A percentile compares a stretch with the other conserved stretches of the same genome.
These are phyloP conservation scores for Mesoclemmys tuberculata DNA, from an alignment of 2,113 vertebrate genomes.

Conservation along the genomic window DNA sequence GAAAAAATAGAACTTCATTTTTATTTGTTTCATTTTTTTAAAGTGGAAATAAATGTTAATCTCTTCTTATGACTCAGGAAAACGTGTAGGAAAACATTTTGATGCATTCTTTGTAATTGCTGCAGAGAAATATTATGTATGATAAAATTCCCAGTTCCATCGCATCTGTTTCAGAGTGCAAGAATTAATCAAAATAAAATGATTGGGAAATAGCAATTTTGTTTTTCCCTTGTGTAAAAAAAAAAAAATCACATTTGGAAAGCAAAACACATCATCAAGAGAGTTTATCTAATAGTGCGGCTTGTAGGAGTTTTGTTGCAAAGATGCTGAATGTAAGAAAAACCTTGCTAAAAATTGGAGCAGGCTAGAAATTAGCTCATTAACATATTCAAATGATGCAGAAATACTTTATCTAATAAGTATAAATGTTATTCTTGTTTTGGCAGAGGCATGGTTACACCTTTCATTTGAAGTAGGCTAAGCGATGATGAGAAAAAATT, in stretches of 20 bases:
- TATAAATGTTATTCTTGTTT: not conserved
- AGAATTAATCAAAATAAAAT: not conserved
- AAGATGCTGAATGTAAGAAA: not conserved
- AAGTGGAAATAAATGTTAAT: not conserved
- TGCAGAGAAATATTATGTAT: not conserved
- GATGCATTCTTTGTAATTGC: not conserved
- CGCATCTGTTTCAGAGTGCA: not conserved
- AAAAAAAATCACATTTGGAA: not conserved
- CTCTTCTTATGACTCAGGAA: not conserved
- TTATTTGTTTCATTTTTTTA: not conserved
- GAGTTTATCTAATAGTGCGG: not conserved
- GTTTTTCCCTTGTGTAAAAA: not conserved
- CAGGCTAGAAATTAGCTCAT: not conserved
- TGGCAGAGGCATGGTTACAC: not conserved
- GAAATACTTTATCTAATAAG: not conserved
- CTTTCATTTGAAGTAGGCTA: not conserved
- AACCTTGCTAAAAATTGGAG: not conserved
- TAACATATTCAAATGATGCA: not conserved
- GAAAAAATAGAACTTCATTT: not conserved
- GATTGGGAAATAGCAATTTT: fast-evolving
- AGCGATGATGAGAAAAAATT: not conserved
- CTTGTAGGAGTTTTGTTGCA: not conserved
- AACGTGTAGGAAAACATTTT: not conserved
- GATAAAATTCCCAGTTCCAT: not conserved
- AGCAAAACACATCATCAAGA: not conserved